Base-by-base conservation (phyloP, 2,888 invertebrate species). In the Linnaemya tessellans region DNA sequence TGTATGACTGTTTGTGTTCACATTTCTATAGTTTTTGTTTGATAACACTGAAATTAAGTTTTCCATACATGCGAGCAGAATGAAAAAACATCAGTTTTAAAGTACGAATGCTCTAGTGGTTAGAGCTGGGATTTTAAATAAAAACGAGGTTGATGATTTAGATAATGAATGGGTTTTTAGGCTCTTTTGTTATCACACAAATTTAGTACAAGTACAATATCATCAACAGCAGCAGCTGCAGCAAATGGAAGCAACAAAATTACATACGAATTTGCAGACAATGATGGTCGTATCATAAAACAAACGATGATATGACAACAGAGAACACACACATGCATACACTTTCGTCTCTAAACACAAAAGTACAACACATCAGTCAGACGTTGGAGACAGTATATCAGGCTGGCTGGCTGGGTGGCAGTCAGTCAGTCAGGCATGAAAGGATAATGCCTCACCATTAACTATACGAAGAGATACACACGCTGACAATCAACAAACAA, bases 131-230 rank as follows among this genome's bases (percentile, higher is more conserved):
- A 82, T 77, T 56, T 25, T n/a, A 51, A 65, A 65, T 68, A 35
- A 58, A 81, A 85, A 80, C 80, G 75, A 83, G 85, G 82, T 80
- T 75, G 80, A 67, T 73, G 71, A 56, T 80, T 79, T 64, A 79
- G 75, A 83, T 82, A 80, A 85, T 82, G 83, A 83, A 83, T 77
- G 71, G 54, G 60, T 75, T 85, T 49, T 73, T 49, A 80, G 71
- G 65, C 83, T n/a, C n/a, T 68, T 83, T 77, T 85, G 78, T 81
- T 82, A 30, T 43, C 22, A 70, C 54, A 75, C 51, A 84, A 74
- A 81, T 74, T 68, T 79, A 85, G 81, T 62, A 78, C 74, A 82
- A 81, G 74, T 58, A 74, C 81, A 78, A 81, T 25, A 81, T 49
- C 35, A 60, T 25, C 49, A 67, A 2, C 43, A 54, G 15, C 62